Conservation (phyloP, 2,888 invertebrate species). For the Polydrusus cervinus region DNA sequence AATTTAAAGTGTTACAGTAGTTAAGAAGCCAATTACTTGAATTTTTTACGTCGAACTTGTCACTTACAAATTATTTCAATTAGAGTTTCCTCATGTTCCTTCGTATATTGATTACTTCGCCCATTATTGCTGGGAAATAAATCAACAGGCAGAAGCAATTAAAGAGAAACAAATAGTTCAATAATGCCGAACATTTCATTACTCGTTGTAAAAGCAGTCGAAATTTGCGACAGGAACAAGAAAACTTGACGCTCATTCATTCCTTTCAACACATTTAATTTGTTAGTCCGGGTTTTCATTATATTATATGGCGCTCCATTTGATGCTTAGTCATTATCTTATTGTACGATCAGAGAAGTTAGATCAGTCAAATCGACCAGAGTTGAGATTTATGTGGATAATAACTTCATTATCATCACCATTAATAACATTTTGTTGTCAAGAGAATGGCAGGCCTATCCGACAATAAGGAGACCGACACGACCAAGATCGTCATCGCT, state of each 20-base stretch:
- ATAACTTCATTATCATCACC: no score
- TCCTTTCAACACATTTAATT: conserved; percentile 18
- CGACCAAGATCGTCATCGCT: no score
- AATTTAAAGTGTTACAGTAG: not conserved
- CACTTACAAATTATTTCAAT: conserved; percentile 27
- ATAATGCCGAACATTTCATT: conserved; percentile 18
- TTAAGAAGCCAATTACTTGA: not conserved
- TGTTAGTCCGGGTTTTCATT: conserved; percentile 10
- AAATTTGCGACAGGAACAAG: conserved; percentile 14
- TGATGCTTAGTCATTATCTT: no score
- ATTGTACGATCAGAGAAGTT: not conserved
- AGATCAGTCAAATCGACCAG: no score
- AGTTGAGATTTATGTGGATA: no score
- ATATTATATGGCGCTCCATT: not conserved
- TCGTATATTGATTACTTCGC: conserved; percentile 2
- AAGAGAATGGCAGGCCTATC: no score
- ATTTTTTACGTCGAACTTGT: not conserved
- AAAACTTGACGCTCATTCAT: conserved; percentile 21
- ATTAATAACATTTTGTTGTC: no score
- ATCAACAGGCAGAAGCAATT: conserved; percentile 20
- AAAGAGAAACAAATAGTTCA: conserved; percentile 24
- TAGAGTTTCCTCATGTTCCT: conserved; percentile 12
- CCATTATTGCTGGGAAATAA: conserved; percentile 18
- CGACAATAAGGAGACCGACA: no score
- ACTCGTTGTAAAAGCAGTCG: not conserved